phyloP scores from a whole-genome alignment of 1,140 invertebrate genomes.

The Ceratina japonica region DNA sequence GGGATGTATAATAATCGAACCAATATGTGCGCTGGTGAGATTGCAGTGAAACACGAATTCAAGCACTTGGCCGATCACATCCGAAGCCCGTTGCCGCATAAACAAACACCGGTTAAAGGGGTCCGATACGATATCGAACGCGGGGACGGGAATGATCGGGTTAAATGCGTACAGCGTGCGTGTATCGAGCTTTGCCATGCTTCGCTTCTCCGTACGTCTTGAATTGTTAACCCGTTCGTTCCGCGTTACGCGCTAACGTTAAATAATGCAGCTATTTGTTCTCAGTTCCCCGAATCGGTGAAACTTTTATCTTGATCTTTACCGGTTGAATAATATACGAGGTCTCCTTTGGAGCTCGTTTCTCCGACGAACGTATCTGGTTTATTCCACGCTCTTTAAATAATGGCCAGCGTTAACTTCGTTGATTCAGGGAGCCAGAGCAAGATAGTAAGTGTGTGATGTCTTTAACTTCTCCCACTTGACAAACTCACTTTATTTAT shows the following conservation, averaged over 20 bases:
- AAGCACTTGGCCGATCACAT: conserved; percentile 6
- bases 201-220: neutral
- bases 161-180: too few relatives aligned
- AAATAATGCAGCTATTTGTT: neutral
- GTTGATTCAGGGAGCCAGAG: neutral
- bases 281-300: neutral
- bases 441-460: too few relatives aligned
- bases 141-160: neutral
- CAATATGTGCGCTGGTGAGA: neutral
- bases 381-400: neutral
- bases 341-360: too few relatives aligned
- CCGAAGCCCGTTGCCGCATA: conserved; percentile 8
- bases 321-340: neutral
- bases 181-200: too few relatives aligned
- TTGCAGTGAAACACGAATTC: neutral
- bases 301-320: neutral
- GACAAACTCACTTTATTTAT: too few relatives aligned
- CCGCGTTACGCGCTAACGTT: neutral
- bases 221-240: neutral
- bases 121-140: conserved; percentile 1
- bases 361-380: neutral
- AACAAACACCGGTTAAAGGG: conserved; percentile 13
- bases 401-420: neutral
- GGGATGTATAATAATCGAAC: too few relatives aligned
- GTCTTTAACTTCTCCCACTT: too few relatives aligned